Evolutionary conservation across 2,113 vertebrate genomes (phyloP).

Genomic region (Chunga burmeisteri): DNA sequence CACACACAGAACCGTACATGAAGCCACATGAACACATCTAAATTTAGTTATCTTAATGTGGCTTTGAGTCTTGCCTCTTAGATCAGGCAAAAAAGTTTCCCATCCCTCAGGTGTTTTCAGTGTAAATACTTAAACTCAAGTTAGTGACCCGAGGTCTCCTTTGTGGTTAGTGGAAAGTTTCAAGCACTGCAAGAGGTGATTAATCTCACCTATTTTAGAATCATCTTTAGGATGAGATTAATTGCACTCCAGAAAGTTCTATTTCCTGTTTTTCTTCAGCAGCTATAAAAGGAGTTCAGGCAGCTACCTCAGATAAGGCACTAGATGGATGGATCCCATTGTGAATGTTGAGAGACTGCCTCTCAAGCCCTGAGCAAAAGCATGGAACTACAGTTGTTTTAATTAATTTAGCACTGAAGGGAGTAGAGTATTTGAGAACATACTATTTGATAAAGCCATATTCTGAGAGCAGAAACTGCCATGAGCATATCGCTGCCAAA

Average conservation of each 20-base stretch:
- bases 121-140: neutral
- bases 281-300: neutral
- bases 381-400: neutral
- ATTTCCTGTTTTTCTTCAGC: neutral
- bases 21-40: neutral
- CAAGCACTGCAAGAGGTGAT: neutral
- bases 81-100: neutral
- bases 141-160: neutral
- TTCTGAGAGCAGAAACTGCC: neutral
- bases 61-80: neutral
- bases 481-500: neutral
- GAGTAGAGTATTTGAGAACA: neutral
- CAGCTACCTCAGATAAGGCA: neutral
- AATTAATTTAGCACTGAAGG: neutral
- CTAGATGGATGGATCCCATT: neutral
- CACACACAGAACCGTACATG: rapidly evolving
- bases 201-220: neutral
- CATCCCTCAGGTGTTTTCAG: neutral
- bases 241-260: neutral
- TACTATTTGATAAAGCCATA: neutral
- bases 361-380: neutral
- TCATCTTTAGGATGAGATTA: neutral
- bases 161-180: neutral
- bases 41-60: neutral
- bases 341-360: neutral